Evolutionary conservation across 2,113 vertebrate genomes (phyloP), one percentile per base, ranked within the genome.

Genomic region (Upupa epops): DNA sequence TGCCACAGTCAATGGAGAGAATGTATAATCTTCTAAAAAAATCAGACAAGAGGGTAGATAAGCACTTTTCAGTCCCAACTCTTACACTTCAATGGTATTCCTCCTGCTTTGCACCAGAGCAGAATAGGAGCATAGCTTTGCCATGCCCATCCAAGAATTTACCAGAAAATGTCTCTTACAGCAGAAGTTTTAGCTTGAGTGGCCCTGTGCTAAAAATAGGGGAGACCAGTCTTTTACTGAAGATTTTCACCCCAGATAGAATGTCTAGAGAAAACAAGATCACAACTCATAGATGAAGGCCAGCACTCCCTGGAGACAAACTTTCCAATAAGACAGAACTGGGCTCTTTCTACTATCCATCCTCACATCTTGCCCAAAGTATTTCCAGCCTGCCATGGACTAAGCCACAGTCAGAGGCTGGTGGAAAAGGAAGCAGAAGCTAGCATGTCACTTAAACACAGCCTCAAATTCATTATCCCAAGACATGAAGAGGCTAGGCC

Each of bases 401-500:
- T 49, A 10, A 58, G 36, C 13, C 2, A 0, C 37, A 55, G 48
- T 17, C 5, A 36, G 37, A 86, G 8, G 6, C 17, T 80, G 10
- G 48, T 63, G 26, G 28, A 8, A 32, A 11, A 42, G 32, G 51
- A 69, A 83, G 18, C 25, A 69, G 37, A 4, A 4, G 19, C 36
- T 32, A 17, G 4, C 28, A 74, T 11, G 2, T 28, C 15, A 51
- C 22, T 15, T 12, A 9, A 63, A 24, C 4, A 11, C 28, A 69
- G 26, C 7, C 29, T 16, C 29, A 58, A 22, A 24, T 17, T 15
- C 14, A 52, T 13, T 1, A 3, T 11, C 26, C 16, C 2, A 0
- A 21, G 31, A 14, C 10, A 4, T 45, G 20, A 32, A 75, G 14
- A 14, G 36, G 2, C 5, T 26, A 49, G 25, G 17, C 4, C 13